Base-by-base conservation (phyloP, 2,113 vertebrate species). In the Bufo gargarizans region DNA sequence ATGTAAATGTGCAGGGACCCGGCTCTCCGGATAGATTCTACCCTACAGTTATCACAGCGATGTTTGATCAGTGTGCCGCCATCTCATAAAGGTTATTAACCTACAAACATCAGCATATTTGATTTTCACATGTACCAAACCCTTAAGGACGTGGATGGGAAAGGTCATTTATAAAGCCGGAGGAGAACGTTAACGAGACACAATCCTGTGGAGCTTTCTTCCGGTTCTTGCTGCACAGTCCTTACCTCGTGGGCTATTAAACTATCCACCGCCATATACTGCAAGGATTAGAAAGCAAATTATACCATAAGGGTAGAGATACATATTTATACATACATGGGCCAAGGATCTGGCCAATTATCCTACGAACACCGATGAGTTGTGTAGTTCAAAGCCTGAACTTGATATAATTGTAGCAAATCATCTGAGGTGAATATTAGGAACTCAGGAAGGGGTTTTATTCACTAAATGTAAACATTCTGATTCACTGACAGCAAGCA, bases 31-130 rank as follows among this genome's bases (percentile, higher is more conserved):
- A 49, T 76, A 53, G 17, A 77, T 53, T 63, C 72, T 77, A 19
- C 55, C 45, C 56, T 22, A 1, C 13, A 49, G 84, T 59, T 77
- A 76, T 77, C 71, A 76, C 11, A 53, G 56, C 55, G n/a, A 45
- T 67, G 58, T 69, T 69, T 79, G 76, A 63, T 86, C 19, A 55
- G 45, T 13, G 45, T 6, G 5, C 22, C 67, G 5, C 11, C 56
- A 50, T 63, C 72, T 49, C 6, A 16, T 22, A 77, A 49, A 78
- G 85, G 77, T 71, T 87, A 78, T 78, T 86, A 53, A 49, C 56
- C 59, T 65, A 69, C 77, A 80, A 72, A 80, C 63, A 87, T 69
- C 50, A 17, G 10, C 9, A 2, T 53, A 77, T 80, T 86, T 78
- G 77, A 87, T 79, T 56, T 80, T 56, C 22, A 55, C 8, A 16